Base-by-base conservation (phyloP, 2,113 vertebrate species). In the Eptesicus fuscus region DNA sequence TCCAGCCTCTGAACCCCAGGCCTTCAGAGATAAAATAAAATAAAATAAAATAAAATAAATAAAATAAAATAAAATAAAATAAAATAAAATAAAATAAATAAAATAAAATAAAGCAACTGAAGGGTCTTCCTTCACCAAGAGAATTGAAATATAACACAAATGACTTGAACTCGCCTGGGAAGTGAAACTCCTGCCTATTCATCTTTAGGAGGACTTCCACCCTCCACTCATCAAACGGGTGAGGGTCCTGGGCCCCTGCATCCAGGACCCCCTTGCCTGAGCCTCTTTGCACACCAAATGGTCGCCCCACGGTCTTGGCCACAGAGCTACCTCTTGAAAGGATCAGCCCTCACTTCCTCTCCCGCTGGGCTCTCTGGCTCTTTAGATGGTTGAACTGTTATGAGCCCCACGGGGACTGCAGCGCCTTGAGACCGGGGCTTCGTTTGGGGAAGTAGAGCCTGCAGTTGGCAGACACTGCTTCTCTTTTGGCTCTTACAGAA, bases 211-310 rank as follows among this genome's bases (percentile, higher is more conserved):
- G 61, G 30, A 14, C 32, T 2, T 73, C 63, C 12, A 9, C 51
- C 56, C 51, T 23, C 35, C 17, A 0, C 35, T 22, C 4, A 30
- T 61, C 32, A 16, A 1, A 4, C 0, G 16, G 16, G 7, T 4
- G 9, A 83, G 49, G 59, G 20, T 14, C 12, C 51, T 14, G 32
- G 63, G 59, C 4, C 61, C 67, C 49, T 5, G 20, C 11, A 30
- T 53, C 79, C n/a, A 22, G 32, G n/a, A 23, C 47, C 80, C 40
- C 93, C 35, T 25, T 4, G 3, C 17, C 14, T 0, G 22, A 35
- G 67, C 40, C 47, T 25, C 42, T 35, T 71, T 49, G 13, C 42
- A 17, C 40, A 9, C 4, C 6, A 7, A 8, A 12, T 2, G 83
- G 82, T 51, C 2, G 0, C 14, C 11, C 23, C 37, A 20, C 0